phyloP scores from a whole-genome alignment of 1,140 invertebrate species.

The Atopsyche davidsoni region DNA sequence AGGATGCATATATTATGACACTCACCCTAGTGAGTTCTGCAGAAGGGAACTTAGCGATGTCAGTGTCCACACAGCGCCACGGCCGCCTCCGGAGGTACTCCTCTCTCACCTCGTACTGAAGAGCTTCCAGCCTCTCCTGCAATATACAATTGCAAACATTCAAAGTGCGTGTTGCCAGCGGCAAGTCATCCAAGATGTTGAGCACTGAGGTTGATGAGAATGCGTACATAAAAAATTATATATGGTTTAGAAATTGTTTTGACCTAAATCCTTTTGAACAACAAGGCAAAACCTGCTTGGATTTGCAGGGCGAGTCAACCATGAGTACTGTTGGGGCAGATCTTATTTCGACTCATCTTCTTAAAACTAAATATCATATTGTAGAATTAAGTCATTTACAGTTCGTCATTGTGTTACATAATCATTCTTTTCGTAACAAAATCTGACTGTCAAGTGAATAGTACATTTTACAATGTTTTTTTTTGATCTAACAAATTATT shows the following conservation, averaged over 20 bases:
- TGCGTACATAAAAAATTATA: neutral
- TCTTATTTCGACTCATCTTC: no score
- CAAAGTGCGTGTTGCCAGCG: neutral
- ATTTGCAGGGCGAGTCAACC: neutral
- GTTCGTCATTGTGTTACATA: no score
- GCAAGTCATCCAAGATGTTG: neutral
- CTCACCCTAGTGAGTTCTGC: constrained; percentile 39
- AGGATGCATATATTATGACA: neutral
- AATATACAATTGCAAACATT: neutral
- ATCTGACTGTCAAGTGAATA: no score
- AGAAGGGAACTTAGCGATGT: constrained; percentile 41
- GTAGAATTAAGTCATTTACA: no score
- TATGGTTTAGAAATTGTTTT: no score
- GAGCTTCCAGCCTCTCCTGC: constrained; percentile 36
- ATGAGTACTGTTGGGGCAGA: no score
- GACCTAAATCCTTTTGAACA: neutral
- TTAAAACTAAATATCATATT: no score
- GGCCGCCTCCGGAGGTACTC: constrained; percentile 40
- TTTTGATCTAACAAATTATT: no score
- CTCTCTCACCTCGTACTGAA: constrained; percentile 37
- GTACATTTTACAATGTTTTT: no score
- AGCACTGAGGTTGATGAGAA: neutral
- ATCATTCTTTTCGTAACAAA: no score
- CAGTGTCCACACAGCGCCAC: constrained; percentile 42
- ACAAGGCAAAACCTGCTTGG: no score